Evolutionary conservation across 2,888 invertebrate genomes (phyloP), one percentile per base, ranked within the genome.

Genomic region (Orthosia gracilis): DNA sequence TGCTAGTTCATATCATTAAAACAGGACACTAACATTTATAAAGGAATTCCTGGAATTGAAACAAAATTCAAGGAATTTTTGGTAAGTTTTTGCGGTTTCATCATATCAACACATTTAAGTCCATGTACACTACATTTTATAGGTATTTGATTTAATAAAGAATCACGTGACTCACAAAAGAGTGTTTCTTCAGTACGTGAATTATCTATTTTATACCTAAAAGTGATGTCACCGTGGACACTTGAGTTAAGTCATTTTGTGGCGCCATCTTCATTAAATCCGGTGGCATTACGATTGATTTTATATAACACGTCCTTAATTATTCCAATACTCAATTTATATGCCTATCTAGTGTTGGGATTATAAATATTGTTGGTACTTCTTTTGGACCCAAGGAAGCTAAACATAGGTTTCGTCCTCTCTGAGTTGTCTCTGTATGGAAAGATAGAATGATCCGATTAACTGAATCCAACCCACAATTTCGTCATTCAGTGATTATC

Each of bases 191-290:
- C 55, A 75, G 59, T 54, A 76, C 57, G 58, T 66, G 72, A 63
- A 75, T 86, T 84, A 86, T 87, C 82, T 73, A 82, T 76, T 82
- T 82, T 80, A 84, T 70, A 49, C 18, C 18, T 73, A 74, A 70
- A 50, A 70, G 26, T 87, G 88, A 84, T 69, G 76, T 87, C 86
- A 86, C 68, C 49, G 0, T 47, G 13, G 4, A 18, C 59, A 67
- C 66, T 78, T 83, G 9, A 18, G 21, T 70, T 70, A 79, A 62
- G 70, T 80, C 82, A 81, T 64, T 61, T 31, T 40, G 55, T 69
- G 86, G 86, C 84, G 88, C 84, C 75, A 65, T 81, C 76, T 77
- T 69, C 18, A 31, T 71, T 77, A 40, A 76, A 74, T 73, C 75
- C 85, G 76, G 73, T 77, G 45, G n/a, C 3, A 17, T 61, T 80